phyloP scores from a whole-genome alignment of 2,888 invertebrate species.

The Brachyptera putata region DNA sequence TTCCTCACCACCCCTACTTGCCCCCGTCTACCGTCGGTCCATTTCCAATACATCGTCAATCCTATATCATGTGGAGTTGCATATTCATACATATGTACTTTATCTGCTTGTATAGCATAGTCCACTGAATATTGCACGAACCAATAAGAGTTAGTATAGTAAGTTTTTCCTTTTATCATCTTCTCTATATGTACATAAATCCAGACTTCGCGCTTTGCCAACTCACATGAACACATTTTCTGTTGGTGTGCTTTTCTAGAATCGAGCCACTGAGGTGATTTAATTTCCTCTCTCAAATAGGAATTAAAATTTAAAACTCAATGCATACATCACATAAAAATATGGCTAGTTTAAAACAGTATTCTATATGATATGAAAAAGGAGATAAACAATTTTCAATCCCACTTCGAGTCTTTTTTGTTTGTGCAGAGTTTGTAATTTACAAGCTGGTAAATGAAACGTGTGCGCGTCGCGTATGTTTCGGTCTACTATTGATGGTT shows the following conservation, averaged over 20 bases:
- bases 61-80: not conserved
- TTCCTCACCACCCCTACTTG: too few relatives aligned
- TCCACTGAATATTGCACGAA: slow-evolving; percentile 13
- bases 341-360: too few relatives aligned
- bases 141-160: not conserved
- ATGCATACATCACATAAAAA: not conserved
- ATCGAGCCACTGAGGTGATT: not conserved
- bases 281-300: not conserved
- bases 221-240: too few relatives aligned
- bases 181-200: not conserved
- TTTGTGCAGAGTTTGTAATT: slow-evolving; percentile 1
- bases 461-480: not conserved
- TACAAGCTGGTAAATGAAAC: not conserved
- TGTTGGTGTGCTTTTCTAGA: slow-evolving; percentile 1
- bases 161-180: slow-evolving; percentile 6
- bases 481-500: slow-evolving; percentile 27
- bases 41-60: not conserved
- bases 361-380: not conserved
- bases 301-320: slow-evolving; percentile 8
- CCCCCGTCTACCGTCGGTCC: not conserved
- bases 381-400: slow-evolving; percentile 6
- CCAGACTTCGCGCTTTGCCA: too few relatives aligned
- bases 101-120: not conserved
- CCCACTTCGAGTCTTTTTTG: not conserved
- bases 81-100: slow-evolving; percentile 5